Evolutionary conservation across 2,113 vertebrate genomes (phyloP).

Genomic region (Perca fluviatilis): DNA sequence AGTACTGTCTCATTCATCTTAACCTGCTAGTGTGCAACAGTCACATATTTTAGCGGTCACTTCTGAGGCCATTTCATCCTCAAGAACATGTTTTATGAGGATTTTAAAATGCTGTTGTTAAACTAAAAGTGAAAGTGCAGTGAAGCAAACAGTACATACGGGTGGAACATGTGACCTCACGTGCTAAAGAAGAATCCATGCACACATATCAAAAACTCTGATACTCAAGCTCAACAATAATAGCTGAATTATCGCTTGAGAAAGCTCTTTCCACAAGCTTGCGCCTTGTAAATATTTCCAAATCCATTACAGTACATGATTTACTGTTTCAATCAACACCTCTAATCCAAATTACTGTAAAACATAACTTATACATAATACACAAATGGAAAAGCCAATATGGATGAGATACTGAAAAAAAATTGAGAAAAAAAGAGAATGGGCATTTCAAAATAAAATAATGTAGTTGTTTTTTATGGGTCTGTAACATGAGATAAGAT

Average conservation of each 20-base stretch:
- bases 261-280: constrained; percentile 35
- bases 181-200: background rate
- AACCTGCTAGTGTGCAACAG: constrained; percentile 5
- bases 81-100: constrained; percentile 11
- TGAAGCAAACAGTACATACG: background rate
- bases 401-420: background rate
- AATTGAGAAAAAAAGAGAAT: too few species aligned
- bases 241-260: constrained; percentile 22
- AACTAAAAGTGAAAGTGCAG: constrained; percentile 7
- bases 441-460: background rate
- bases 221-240: constrained; percentile 35
- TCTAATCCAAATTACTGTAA: background rate
- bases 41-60: constrained; percentile 16
- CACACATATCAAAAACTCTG: constrained; percentile 9
- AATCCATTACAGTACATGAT: constrained; percentile 9
- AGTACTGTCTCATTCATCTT: constrained; percentile 33
- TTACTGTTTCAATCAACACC: background rate
- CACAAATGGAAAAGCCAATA: background rate
- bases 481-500: background rate
- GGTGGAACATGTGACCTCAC: background rate
- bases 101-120: background rate
- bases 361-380: background rate
- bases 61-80: background rate
- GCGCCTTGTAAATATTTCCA: constrained; percentile 20
- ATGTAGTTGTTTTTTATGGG: background rate